Evolutionary conservation across 2,888 invertebrate genomes (phyloP), one percentile per base, ranked within the genome.

Genomic region (Cecidostiba fungosa): DNA sequence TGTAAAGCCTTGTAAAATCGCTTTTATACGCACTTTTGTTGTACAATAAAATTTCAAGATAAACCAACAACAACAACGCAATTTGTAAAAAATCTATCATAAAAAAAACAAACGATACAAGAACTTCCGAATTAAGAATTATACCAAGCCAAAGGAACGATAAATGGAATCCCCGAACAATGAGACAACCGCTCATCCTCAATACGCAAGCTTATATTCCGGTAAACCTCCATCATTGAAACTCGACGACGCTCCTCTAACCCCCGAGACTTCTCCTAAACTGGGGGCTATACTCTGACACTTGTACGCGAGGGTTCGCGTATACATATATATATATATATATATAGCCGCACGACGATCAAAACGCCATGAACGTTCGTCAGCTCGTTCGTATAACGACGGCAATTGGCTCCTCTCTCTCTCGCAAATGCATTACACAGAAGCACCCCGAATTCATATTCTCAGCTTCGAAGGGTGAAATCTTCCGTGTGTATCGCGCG

Each of bases 351-450:
- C 85, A n/a, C 87, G 90, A 89, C 91, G 91, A 92, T 93, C 92
- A 92, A 93, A 93, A 89, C 88, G 91, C 90, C 90, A 91, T 92
- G 92, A 92, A 90, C 91, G 90, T 92, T 91, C 91, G 92, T 93
- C 93, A 92, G 32, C 50, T 23, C 16, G 74, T 26, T 39, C 23
- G 88, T 91, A 92, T 92, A 93, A 92, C 91, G 92, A 91, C 90
- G 90, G 90, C 90, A 93, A 93, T 92, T 92, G 92, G 91, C 73
- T 19, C n/a, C 91, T 92, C 91, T 92, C 54, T 54, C 91, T 92
- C 91, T 92, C 91, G 92, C 91, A 92, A 92, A 92, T 91, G 91
- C 92, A 93, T 93, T 93, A 93, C 90, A 36, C 36, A 0, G 23
- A 12, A 50, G 14, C 59, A 50, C 14, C 59, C 26, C 50, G 73